phyloP scores from a whole-genome alignment of 2,888 invertebrate genomes.

The Caenorhabditis zanzibari region DNA sequence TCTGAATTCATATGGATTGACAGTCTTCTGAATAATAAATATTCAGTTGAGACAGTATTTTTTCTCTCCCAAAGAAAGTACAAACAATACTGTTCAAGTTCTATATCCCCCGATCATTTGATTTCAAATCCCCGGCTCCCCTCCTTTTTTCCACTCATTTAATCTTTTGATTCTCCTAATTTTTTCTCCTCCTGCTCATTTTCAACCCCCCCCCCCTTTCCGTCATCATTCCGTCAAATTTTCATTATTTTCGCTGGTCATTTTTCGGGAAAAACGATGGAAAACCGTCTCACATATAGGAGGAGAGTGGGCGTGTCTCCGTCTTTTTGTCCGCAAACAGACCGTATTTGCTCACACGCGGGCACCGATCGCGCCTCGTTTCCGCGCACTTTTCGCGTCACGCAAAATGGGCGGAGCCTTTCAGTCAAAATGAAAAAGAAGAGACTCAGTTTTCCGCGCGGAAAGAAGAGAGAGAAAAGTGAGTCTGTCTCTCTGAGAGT shows the following conservation, averaged over 20 bases:
- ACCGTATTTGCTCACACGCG: slow-evolving; percentile 56
- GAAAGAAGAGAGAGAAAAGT: slow-evolving; percentile 8
- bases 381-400: slow-evolving; percentile 59
- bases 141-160: slow-evolving; percentile 1
- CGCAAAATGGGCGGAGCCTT: slow-evolving; percentile 52
- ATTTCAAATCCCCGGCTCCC: background rate
- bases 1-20: no score
- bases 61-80: no score
- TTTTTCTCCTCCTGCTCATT: slow-evolving; percentile 4
- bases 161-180: slow-evolving; percentile 15
- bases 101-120: background rate
- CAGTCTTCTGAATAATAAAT: no score
- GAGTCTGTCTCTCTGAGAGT: slow-evolving; percentile 43
- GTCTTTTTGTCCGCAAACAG: slow-evolving; percentile 49
- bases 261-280: slow-evolving; percentile 31
- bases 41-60: no score
- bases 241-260: slow-evolving; percentile 34
- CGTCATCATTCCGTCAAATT: background rate
- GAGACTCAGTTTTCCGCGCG: slow-evolving; percentile 47
- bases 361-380: slow-evolving; percentile 37
- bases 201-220: background rate
- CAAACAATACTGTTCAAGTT: no score
- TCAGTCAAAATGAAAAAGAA: slow-evolving; percentile 15
- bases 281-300: slow-evolving; percentile 22
- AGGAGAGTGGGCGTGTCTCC: slow-evolving; percentile 29